phyloP scores from a whole-genome alignment of 1,140 invertebrate genomes.

The Calephelis virginiensis region DNA sequence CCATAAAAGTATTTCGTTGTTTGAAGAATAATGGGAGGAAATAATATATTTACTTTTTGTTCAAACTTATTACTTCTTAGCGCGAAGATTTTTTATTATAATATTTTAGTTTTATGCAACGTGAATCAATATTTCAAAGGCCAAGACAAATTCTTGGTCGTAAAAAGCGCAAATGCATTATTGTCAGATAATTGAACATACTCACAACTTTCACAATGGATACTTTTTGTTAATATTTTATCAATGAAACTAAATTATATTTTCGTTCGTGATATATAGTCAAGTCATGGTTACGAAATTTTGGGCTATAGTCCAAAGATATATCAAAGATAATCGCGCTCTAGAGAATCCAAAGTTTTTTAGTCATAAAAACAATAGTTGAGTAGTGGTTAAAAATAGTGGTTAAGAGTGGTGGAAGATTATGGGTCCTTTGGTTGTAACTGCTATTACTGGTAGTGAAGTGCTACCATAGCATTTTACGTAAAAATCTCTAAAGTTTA shows the following conservation, averaged over 20 bases:
- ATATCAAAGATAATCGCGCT: too few species aligned
- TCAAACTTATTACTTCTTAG: conserved; percentile 2
- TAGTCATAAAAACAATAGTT: too few species aligned
- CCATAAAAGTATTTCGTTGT: conserved; percentile 1
- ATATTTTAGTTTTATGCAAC: conserved; percentile 9
- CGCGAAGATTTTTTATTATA: conserved; percentile 8
- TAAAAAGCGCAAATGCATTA: conserved; percentile 11
- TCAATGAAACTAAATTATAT: conserved; percentile 2
- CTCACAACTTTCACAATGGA: conserved; percentile 3
- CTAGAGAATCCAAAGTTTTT: too few species aligned
- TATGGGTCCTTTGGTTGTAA: too few species aligned
- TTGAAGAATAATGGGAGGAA: conserved; percentile 2
- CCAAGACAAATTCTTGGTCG: conserved; percentile 8
- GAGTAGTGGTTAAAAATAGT: too few species aligned
- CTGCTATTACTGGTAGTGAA: too few species aligned
- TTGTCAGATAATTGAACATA: conserved; percentile 1
- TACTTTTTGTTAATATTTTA: conserved; percentile 15
- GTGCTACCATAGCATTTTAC: too few species aligned
- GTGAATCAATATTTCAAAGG: conserved; percentile 5
- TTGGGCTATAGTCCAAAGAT: too few species aligned
- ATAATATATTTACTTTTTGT: conserved; percentile 14
- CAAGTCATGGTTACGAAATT: too few species aligned
- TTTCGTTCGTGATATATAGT: neutral
- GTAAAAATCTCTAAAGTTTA: too few species aligned
- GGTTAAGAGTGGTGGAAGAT: too few species aligned